Percentiles rank a stretch among this genome's conserved stretches.
These are phyloP conservation scores for Cryptotermes secundus DNA, from an alignment of 1,140 invertebrate species.

Conservation along the genomic window DNA sequence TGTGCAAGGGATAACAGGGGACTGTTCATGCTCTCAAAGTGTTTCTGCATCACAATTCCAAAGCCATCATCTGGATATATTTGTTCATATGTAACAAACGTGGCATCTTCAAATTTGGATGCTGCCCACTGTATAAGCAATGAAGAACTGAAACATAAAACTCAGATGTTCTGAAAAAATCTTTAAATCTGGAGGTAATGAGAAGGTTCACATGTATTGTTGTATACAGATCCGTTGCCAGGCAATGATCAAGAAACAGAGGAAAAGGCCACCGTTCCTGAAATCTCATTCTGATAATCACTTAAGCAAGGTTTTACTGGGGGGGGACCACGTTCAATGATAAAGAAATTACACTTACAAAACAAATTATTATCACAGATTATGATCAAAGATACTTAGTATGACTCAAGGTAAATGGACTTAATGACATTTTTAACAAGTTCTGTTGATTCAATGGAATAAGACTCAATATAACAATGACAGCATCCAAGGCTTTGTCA, in stretches of 20 bases:
- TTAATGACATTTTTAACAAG: neutral
- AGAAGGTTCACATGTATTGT: no score
- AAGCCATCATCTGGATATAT: slow-evolving; percentile 53
- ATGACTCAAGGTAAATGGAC: neutral
- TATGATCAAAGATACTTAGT: neutral
- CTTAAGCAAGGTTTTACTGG: no score
- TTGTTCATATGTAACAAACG: slow-evolving; percentile 55
- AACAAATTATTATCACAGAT: neutral
- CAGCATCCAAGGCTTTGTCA: neutral
- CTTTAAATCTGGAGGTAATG: no score
- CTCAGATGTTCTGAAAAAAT: no score
- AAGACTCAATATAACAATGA: neutral
- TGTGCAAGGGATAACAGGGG: slow-evolving; percentile 49
- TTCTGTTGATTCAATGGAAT: neutral
- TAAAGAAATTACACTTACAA: no score
- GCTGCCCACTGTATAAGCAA: slow-evolving; percentile 49
- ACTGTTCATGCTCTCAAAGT: slow-evolving; percentile 52
- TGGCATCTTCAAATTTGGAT: slow-evolving; percentile 46
- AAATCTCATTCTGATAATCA: no score
- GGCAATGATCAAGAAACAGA: no score
- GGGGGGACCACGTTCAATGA: no score
- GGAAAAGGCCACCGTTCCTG: no score
- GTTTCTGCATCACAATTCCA: slow-evolving; percentile 52
- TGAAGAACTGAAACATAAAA: slow-evolving; percentile 46
- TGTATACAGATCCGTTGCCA: no score